These are phyloP conservation scores for Palythoa grandis DNA, from an alignment of 92 coral and sea anemone species.

Conservation along the genomic window DNA sequence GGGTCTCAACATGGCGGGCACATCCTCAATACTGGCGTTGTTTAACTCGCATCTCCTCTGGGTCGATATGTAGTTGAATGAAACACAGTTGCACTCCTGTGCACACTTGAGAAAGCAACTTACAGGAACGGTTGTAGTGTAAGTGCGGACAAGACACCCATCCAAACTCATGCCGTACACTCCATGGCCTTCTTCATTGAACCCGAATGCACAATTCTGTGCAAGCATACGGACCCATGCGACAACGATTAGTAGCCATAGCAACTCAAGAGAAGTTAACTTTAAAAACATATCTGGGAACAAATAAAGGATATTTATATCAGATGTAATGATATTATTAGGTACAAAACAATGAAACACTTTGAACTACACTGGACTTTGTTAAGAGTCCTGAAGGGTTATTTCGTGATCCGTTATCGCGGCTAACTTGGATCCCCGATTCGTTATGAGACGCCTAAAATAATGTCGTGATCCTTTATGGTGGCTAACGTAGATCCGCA, in stretches of 20 bases:
- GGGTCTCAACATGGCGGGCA: background rate
- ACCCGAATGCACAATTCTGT: conserved; percentile 18
- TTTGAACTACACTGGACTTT: too few relatives aligned
- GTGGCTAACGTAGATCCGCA: too few relatives aligned
- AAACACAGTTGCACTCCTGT: conserved; percentile 44
- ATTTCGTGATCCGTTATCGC: too few relatives aligned
- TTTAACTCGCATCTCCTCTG: conserved; percentile 43
- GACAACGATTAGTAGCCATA: conserved; percentile 9
- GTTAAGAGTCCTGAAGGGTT: too few relatives aligned
- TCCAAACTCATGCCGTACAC: conserved; percentile 31
- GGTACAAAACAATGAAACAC: too few relatives aligned
- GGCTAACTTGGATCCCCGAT: too few relatives aligned
- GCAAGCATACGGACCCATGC: conserved; percentile 1
- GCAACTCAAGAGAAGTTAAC: conserved; percentile 14
- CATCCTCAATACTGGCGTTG: conserved; percentile 25
- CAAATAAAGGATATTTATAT: background rate
- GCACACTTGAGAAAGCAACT: conserved; percentile 45
- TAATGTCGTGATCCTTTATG: too few relatives aligned
- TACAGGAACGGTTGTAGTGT: conserved; percentile 1
- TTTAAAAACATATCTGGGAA: conserved; percentile 15
- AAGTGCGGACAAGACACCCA: conserved; percentile 4
- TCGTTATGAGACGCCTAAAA: too few relatives aligned
- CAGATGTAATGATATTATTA: too few relatives aligned
- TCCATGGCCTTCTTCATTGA: conserved; percentile 16
- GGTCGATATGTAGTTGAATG: conserved; percentile 34